Base-by-base conservation (phyloP, 2,888 invertebrate genomes). In the Aphidoletes aphidimyza region DNA sequence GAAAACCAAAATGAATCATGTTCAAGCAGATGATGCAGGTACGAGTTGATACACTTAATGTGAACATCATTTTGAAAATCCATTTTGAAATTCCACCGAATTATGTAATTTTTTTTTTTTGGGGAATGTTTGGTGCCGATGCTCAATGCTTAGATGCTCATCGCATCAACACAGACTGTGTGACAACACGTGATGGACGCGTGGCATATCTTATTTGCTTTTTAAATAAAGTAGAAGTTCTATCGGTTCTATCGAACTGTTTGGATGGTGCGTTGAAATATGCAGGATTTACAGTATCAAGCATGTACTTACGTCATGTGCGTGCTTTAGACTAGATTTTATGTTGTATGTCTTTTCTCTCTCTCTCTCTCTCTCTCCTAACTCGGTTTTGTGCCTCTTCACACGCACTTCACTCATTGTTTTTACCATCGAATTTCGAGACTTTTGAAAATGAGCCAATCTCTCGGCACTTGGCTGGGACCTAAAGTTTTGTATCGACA, bases 151-250 rank as follows among this genome's bases (percentile, higher is more conserved):
- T n/a, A n/a, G n/a, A n/a, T n/a, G n/a, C n/a, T n/a, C n/a, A n/a
- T n/a, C n/a, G n/a, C n/a, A n/a, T n/a, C n/a, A n/a, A n/a, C n/a
- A n/a, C n/a, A n/a, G 30, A 17, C 0, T 69, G 69, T 69, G 30
- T 69, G 69, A 30, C 69, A 69, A 69, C n/a, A 69, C 69, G 69
- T 69, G 69, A 69, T 69, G 30, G 69, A 69, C 30, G 69, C 69
- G 69, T 69, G 69, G 69, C 30, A 30, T 69, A 69, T 69, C 69
- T 69, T 69, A 69, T 69, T 69, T 69, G 30, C 17, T 69, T 69
- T 69, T 30, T 14, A 69, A 69, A 9, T 6, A 34, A 47, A 69
- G 22, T 54, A 22, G 54, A 54, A 14, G n/a, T 69, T 30, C 30
- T 69, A 6, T 69, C 11, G 69, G 14, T n/a, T n/a, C n/a, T n/a